A percentile compares a stretch with the other conserved stretches of the same genome.
phyloP scores from a whole-genome alignment of 1,140 invertebrate genomes.

The Brachionus manjavacas region DNA sequence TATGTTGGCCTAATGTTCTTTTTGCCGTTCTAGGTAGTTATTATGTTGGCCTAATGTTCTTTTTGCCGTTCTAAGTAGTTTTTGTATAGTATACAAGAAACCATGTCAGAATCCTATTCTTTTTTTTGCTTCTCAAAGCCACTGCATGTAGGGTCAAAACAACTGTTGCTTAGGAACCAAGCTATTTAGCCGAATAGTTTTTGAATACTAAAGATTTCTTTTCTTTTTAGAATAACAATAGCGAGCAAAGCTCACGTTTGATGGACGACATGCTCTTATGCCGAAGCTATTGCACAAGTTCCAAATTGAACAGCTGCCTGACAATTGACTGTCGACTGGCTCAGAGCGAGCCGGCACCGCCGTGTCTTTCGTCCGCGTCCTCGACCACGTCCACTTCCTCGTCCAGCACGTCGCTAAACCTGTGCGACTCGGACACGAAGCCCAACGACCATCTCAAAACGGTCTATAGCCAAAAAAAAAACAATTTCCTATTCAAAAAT shows the following conservation, averaged over 20 bases:
- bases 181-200: not conserved
- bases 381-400: constrained; percentile 10
- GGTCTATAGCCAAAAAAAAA: not conserved
- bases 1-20: too few species aligned
- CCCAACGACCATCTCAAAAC: not conserved
- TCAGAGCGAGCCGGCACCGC: not conserved
- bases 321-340: not conserved
- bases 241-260: not conserved
- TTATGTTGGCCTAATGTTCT: too few species aligned
- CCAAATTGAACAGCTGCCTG: not conserved
- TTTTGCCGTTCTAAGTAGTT: too few species aligned
- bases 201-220: not conserved
- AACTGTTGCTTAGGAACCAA: not conserved
- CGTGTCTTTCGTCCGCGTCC: not conserved
- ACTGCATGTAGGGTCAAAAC: not conserved
- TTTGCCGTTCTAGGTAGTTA: too few species aligned
- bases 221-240: constrained; percentile 1
- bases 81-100: too few species aligned
- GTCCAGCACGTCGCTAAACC: not conserved
- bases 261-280: not conserved
- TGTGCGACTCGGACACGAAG: too few species aligned
- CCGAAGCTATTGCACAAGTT: not conserved
- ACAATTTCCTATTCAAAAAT: constrained; percentile 8
- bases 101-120: too few species aligned
- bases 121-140: too few species aligned